Evolutionary conservation across 2,888 invertebrate genomes (phyloP), one percentile per base, ranked within the genome.

Genomic region (Torymus auratus): DNA sequence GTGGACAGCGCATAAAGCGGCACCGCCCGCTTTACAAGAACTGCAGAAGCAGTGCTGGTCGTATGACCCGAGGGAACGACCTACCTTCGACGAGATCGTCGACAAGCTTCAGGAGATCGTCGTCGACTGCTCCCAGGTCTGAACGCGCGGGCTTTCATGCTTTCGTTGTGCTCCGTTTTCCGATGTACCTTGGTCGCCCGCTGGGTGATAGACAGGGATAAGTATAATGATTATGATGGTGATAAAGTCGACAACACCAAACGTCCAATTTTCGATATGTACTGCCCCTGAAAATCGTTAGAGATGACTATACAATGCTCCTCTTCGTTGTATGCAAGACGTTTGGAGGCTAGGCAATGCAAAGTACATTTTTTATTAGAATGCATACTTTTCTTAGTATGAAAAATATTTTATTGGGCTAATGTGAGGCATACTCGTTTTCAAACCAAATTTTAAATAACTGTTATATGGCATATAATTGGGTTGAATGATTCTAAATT

Each of bases 41-140:
- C 89, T 94, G 78, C 92, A 95, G 92, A 92, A 92, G 86, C 92
- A 92, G 7, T 95, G 95, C 84, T 95, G 95, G 94, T 93, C 93
- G 80, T 91, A 91, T 15, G 94, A 94, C n/a, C 95, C 95, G 0
- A 89, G 94, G 3, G 94, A 94, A 73, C 91, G 95, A 81, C 95
- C 95, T 0, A 93, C 94, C 11, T 95, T 95, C 88, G 91, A 94
- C 0, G 93, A 94, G 53, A 91, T 95, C 17, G 92, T 92, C 20
- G 90, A 91, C 82, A 92, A 92, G 84, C 89, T 93, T 67, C 91
- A 91, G 75, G 92, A 93, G 85, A 91, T 92, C 81, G 90, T 76
- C n/a, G 68, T 55, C 23, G 81, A 82, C 1, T 82, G 78, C 20
- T 82, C 81, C 1, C 70, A 82, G 14, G 67, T 78, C 50, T 82